Conservation (phyloP, 2,888 invertebrate species). For the Drosophila heteroneura region DNA sequence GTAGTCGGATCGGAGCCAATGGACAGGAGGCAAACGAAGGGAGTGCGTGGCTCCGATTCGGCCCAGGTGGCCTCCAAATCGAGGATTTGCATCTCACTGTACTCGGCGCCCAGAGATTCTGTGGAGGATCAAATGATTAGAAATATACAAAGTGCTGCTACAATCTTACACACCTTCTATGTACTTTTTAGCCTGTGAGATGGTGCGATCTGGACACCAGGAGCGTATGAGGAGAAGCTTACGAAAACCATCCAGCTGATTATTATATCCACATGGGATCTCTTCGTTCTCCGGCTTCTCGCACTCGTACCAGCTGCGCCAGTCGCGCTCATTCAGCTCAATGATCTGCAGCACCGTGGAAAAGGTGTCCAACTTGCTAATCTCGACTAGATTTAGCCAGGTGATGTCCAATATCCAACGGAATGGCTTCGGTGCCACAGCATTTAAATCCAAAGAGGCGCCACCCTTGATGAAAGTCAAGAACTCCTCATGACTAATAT, state of each 20-base stretch:
- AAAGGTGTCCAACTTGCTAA: slow-evolving; percentile 93
- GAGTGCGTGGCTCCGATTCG: slow-evolving; percentile 95
- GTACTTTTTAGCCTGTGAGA: slow-evolving; percentile 96
- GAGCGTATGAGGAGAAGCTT: slow-evolving; percentile 94
- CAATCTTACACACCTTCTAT: slow-evolving; percentile 88
- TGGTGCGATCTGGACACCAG: slow-evolving; percentile 97
- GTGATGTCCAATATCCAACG: slow-evolving; percentile 98
- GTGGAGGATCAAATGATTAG: neutral
- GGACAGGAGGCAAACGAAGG: slow-evolving; percentile 96
- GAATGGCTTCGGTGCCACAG: slow-evolving; percentile 96
- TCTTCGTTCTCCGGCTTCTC: slow-evolving; percentile 96
- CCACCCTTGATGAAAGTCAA: slow-evolving; percentile 98
- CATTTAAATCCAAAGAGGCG: slow-evolving; percentile 96
- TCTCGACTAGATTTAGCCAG: slow-evolving; percentile 97
- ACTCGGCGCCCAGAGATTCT: slow-evolving; percentile 94
- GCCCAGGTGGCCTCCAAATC: slow-evolving; percentile 96
- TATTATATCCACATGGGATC: slow-evolving; percentile 95
- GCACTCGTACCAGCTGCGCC: slow-evolving; percentile 96
- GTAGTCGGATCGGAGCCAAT: slow-evolving; percentile 99
- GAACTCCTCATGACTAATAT: slow-evolving; percentile 95
- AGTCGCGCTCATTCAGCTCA: slow-evolving; percentile 93
- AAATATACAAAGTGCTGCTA: neutral
- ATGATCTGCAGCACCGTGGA: slow-evolving; percentile 92
- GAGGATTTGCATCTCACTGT: slow-evolving; percentile 96
- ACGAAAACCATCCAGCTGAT: slow-evolving; percentile 94